Conservation (phyloP, 2,888 invertebrate genomes). For the Acholoe squamosa region DNA sequence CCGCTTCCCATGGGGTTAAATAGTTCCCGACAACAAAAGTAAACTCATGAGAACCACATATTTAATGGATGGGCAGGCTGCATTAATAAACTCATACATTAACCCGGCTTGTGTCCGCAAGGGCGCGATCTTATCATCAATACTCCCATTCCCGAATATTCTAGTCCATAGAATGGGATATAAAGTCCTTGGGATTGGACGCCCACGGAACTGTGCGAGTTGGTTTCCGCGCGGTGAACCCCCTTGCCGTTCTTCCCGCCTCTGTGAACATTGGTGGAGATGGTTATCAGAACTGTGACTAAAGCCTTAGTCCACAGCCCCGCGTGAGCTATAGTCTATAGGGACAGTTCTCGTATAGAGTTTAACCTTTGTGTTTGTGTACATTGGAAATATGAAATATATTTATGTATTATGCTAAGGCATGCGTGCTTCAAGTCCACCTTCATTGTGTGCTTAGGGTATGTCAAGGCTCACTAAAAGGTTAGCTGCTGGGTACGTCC, state of each 20-base stretch:
- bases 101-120: background rate
- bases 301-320: background rate
- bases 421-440: too few species aligned
- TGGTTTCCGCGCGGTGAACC: background rate
- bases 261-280: background rate
- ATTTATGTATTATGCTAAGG: background rate
- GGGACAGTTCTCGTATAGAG: background rate
- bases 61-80: background rate
- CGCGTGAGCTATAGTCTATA: background rate
- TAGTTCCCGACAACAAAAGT: background rate
- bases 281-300: constrained; percentile 18
- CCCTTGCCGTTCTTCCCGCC: background rate
- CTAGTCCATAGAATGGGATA: background rate
- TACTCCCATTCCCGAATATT: background rate
- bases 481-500: too few species aligned
- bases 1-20: background rate
- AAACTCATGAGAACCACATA: background rate
- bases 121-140: background rate
- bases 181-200: background rate
- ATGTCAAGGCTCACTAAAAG: too few species aligned
- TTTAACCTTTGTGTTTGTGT: constrained; percentile 30
- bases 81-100: background rate
- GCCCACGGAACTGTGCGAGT: background rate
- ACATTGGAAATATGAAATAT: background rate
- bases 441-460: too few species aligned